Evolutionary conservation across 1,140 invertebrate genomes (phyloP), one percentile per base, ranked within the genome.

Genomic region (Megalopta genalis): DNA sequence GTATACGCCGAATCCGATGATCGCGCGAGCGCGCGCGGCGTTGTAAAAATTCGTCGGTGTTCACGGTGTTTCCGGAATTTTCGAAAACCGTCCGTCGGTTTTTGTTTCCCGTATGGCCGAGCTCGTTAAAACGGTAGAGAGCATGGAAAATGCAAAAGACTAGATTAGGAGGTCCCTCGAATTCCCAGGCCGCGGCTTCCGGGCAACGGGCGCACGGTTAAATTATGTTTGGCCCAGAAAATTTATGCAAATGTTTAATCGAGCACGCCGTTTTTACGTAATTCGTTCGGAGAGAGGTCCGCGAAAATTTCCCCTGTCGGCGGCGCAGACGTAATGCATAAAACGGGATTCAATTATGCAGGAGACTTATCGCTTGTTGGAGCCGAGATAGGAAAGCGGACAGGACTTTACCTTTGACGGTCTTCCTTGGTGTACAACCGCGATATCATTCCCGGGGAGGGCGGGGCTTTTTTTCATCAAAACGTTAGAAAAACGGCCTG

Each of bases 291-390:
- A 60, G 39, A 18, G 32, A 32, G 66, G 66, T 14, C 14, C 14
- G 46, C 23, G 49, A 54, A 78, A 42, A 72, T 64, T 37, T 32
- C 46, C n/a, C 32, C 25, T 21, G 54, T 65, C 46, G 32, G 32
- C 59, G 12, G n/a, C 10, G 49, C 68, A 64, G 60, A 78, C 76
- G 69, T 63, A 60, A 64, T 64, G 76, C 69, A 54, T 78, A 72
- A 72, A 64, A 60, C 59, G 39, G 23, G 46, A 78, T 72, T 78
- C 76, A 78, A 78, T 78, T 78, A 77, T 78, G 42, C 9, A 42
- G 27, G 60, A 72, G 60, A 78, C 46, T 78, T 78, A 78, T 78
- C 76, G 76, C 62, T 72, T 69, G 25, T n/a, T n/a, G 62, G 27
- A 46, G 49, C 23, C 23, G 59, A 64, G 69, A 78, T 78, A 65